Evolutionary conservation across 2,888 invertebrate genomes (phyloP), one percentile per base, ranked within the genome.

Genomic region (Drosophila paramelanica): DNA sequence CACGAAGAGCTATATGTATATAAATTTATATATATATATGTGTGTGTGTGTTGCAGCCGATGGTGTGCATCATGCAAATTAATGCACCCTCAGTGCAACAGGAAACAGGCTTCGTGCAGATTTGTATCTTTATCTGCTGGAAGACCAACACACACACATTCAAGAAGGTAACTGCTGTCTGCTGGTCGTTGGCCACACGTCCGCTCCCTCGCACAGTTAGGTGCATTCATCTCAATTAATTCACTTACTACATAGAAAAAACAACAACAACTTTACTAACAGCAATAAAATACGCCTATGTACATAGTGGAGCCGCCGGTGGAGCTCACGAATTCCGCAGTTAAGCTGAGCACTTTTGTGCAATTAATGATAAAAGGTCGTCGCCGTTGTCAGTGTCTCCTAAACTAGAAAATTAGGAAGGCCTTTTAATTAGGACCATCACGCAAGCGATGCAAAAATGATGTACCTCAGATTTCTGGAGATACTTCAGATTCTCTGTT

Each of bases 171-270:
- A 75, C 82, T 68, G 68, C 86, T 81, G 75, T 59, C 50, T 51
- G 47, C 64, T 55, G 45, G 67, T 73, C 73, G 67, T 67, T 59
- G 59, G 68, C 74, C 58, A 58, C 62, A 47, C 56, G 61, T 69
- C 64, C 42, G 62, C 68, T 72, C 67, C 71, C 70, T 70, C 81
- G 62, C 81, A 61, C 73, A 73, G 88, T 67, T 79, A 89, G 85
- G 79, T 88, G 82, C 88, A 84, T 88, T 89, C 89, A 82, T 87
- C 88, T 85, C 86, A 89, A 84, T 84, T 84, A 85, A 89, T 88
- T 84, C 88, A 81, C 73, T 64, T 88, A 67, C 83, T 88, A 67
- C 83, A 86, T 67, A 68, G 52, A 52, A 56, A 23, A 38, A 69
- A 41, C 53, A 43, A 8, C 56, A 71, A 38, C 59, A 67, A 46